Percentiles rank a stretch among this genome's conserved stretches.
Conservation (phyloP, 2,888 invertebrate species). For the Gandaritis pyraliata region DNA sequence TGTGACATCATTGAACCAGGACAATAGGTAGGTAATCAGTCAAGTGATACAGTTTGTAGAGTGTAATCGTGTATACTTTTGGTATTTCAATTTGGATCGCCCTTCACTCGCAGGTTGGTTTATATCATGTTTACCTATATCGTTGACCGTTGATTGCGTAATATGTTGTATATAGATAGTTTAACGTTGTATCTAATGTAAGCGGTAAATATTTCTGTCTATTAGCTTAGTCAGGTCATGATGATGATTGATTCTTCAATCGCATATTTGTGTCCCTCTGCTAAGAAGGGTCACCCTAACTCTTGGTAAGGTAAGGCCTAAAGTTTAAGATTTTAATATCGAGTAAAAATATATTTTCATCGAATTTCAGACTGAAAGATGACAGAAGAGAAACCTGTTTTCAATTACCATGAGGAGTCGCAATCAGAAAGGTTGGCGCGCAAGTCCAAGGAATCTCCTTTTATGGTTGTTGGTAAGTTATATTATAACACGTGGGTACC, state of each 20-base stretch:
- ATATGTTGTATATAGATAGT: too few species aligned
- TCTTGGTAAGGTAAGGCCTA: too few species aligned
- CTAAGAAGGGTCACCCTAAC: too few species aligned
- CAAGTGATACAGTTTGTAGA: slow-evolving; percentile 10
- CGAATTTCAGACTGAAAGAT: slow-evolving; percentile 52
- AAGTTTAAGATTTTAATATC: too few species aligned
- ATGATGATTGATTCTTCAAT: too few species aligned
- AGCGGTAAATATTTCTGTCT: too few species aligned
- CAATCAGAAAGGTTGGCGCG: slow-evolving; percentile 81
- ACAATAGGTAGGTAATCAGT: slow-evolving; percentile 11
- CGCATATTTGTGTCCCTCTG: too few species aligned
- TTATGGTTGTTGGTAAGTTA: slow-evolving; percentile 87
- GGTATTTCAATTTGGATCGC: slow-evolving; percentile 30
- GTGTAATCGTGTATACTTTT: slow-evolving; percentile 27
- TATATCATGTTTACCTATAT: too few species aligned
- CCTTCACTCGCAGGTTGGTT: slow-evolving; percentile 25
- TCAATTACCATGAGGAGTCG: slow-evolving; percentile 83
- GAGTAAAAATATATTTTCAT: neutral
- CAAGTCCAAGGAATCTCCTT: slow-evolving; percentile 89
- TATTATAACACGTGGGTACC: neutral
- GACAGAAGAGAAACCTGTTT: slow-evolving; percentile 66
- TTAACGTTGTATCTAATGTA: too few species aligned
- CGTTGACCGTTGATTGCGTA: too few species aligned
- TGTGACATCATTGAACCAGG: slow-evolving; percentile 26
- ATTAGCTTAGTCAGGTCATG: too few species aligned